A percentile compares a stretch with the other conserved stretches of the same genome.
Evolutionary conservation across 2,797 vertebrate genomes (phyloP).

Genomic region (Takifugu rubripes): DNA sequence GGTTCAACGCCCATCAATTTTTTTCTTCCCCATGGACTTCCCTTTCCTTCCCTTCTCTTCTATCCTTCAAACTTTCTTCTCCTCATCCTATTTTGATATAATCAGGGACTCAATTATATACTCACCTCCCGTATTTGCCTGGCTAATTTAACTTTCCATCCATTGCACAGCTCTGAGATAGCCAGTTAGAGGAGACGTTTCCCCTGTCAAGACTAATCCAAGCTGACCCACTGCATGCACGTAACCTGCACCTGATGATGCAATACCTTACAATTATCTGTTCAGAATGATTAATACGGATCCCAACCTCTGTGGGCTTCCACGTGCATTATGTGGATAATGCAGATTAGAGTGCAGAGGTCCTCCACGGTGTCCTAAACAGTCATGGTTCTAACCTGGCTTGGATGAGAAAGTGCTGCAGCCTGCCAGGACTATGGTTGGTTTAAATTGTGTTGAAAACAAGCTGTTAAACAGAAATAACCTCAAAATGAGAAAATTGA

Average conservation of each 20-base stretch:
- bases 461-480: conserved; percentile 66
- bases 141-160: conserved; percentile 48
- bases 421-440: conserved; percentile 52
- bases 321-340: conserved; percentile 53
- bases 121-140: conserved; percentile 39
- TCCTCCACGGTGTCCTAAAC: conserved; percentile 59
- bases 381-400: conserved; percentile 63
- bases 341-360: conserved; percentile 61
- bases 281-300: conserved; percentile 71
- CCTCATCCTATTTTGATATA: conserved; percentile 37
- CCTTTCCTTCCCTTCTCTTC: conserved; percentile 1
- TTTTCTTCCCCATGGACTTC: conserved; percentile 2
- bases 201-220: conserved; percentile 60
- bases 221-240: conserved; percentile 58
- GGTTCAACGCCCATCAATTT: conserved; percentile 15
- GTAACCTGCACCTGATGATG: conserved; percentile 60
- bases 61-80: conserved; percentile 16
- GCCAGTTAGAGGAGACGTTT: conserved; percentile 56
- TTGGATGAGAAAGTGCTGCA: conserved; percentile 42
- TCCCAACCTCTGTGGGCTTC: conserved; percentile 51
- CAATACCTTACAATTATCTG: conserved; percentile 69
- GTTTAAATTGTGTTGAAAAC: conserved; percentile 54
- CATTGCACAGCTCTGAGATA: conserved; percentile 57
- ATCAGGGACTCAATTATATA: conserved; percentile 42
- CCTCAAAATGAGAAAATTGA: conserved; percentile 66